Base-by-base conservation (phyloP, 2,113 vertebrate genomes). In the Callionymus lyra region DNA sequence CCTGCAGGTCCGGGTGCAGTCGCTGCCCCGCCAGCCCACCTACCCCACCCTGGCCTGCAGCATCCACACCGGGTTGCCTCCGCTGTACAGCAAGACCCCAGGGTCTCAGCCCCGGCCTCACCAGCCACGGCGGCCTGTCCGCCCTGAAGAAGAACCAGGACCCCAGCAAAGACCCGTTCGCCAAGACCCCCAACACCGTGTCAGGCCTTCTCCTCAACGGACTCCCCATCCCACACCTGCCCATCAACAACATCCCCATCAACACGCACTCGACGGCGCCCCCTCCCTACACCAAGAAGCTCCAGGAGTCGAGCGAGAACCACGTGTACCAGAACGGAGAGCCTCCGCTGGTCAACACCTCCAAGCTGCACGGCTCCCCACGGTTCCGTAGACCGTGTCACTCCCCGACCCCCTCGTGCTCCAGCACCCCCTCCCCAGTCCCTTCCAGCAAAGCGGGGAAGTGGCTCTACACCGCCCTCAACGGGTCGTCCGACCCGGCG, bases 1-100 rank as follows among this genome's bases (percentile, higher is more conserved):
- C 53, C 89, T 99, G 83, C 94, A 90, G 83, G 91, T 99, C 65
- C 91, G 86, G 0, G 94, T 99, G 43, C 94, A 98, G 83, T 98
- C 95, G 6, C 78, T 99, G 58, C 95, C 95, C 38, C 88, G 95
- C 78, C 95, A 99, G 55, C 92, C 94, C 6, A 93, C 85, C 71
- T 98, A 98, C 63, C 95, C 95, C 6, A 82, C 89, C 57, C 42
- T 98, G 64, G 89, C 89, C 17, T 99, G 95, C 56, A 98, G 93
- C 82, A 96, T 99, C 74, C 95, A 99, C 53, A 88, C 90, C 32
- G 65, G 72, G 53, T 63, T 80, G 57, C 69, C 81, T 37, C 78
- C 76, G 0, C 71, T 78, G 2, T 81, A 81, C 70, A 73, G 72
- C 66, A 80, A 63, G 62, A 81, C 60, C 46, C 65, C 63, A n/a